These are phyloP conservation scores for Torymus auratus DNA, from an alignment of 2,888 invertebrate genomes.

Conservation along the genomic window DNA sequence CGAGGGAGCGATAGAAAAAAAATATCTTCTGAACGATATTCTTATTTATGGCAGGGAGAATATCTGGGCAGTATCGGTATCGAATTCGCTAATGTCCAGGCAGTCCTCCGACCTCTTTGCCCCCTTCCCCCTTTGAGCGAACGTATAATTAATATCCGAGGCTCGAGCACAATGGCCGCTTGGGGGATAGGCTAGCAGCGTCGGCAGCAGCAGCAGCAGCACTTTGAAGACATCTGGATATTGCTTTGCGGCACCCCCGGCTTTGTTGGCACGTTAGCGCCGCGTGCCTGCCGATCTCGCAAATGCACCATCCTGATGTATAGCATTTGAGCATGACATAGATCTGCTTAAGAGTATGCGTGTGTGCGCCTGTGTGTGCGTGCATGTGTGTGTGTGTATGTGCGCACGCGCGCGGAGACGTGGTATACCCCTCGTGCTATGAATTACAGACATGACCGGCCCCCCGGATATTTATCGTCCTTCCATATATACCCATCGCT, in stretches of 20 bases:
- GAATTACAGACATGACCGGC: constrained; percentile 26
- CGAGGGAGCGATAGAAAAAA: too few relatives aligned
- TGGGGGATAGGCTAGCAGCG: neutral
- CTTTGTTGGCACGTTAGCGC: constrained; percentile 28
- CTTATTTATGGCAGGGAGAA: neutral
- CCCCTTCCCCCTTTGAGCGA: constrained; percentile 3
- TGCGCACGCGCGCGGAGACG: too few relatives aligned
- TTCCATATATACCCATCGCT: neutral
- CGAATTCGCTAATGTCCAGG: constrained; percentile 11
- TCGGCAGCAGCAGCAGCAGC: neutral
- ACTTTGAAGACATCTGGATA: constrained; percentile 50
- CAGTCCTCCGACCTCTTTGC: constrained; percentile 5
- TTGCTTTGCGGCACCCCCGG: constrained; percentile 34
- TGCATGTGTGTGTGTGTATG: too few relatives aligned
- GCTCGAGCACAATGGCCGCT: constrained; percentile 14
- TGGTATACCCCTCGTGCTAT: neutral
- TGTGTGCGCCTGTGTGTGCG: too few relatives aligned
- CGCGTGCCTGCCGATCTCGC: constrained; percentile 28
- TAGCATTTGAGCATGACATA: constrained; percentile 13
- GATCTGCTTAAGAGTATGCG: constrained; percentile 37
- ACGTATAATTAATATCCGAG: constrained; percentile 48
- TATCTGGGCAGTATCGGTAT: neutral
- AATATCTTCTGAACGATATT: neutral
- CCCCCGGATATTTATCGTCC: constrained; percentile 31
- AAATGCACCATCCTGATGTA: constrained; percentile 34